Evolutionary conservation across 64 coral and sea anemone genomes (phyloP), one percentile per base, ranked within the genome.

Genomic region (Orbicella faveolata): DNA sequence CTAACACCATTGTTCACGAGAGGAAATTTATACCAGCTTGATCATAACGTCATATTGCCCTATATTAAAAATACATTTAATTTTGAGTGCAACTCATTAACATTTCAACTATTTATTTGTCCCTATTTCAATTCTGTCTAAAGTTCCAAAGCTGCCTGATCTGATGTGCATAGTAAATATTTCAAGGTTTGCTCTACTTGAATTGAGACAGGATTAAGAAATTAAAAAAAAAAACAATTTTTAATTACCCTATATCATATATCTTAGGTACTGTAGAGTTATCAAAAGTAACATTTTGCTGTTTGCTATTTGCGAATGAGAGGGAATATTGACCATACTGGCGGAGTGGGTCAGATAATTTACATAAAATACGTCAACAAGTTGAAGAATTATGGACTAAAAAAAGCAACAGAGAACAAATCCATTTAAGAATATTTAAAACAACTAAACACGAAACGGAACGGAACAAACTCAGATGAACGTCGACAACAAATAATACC

Each of bases 251-350:
- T 59, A 59, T 59, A 36, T 15, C 75, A 76, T 44, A 57, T 33
- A 25, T 67, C 21, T 69, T 23, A 70, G 23, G 15, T 26, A 72
- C 35, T 68, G 12, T 30, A 30, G 6, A 72, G 19, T 51, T 44
- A 65, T 85, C 48, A 51, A 52, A 44, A 72, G 65, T 70, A 53
- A 41, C 63, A 70, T 85, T 85, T 23, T 15, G 15, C 18, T 85
- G 36, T 63, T 67, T 48, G 37, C 53, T 72, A 52, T 85, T 85
- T 63, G 25, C 36, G 21, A 51, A 81, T 63, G 79, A 81, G 34
- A 73, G 18, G 36, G 14, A 68, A 85, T 85, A 72, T 85, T 85
- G 82, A 52, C 23, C 34, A 18, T 6, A 33, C 64, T 12, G 26
- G 70, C 1, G 25, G 13, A 23, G 10, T 44, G 21, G 21, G 25